phyloP scores from a whole-genome alignment of 2,888 invertebrate species.

The Choristoneura rosaceana region DNA sequence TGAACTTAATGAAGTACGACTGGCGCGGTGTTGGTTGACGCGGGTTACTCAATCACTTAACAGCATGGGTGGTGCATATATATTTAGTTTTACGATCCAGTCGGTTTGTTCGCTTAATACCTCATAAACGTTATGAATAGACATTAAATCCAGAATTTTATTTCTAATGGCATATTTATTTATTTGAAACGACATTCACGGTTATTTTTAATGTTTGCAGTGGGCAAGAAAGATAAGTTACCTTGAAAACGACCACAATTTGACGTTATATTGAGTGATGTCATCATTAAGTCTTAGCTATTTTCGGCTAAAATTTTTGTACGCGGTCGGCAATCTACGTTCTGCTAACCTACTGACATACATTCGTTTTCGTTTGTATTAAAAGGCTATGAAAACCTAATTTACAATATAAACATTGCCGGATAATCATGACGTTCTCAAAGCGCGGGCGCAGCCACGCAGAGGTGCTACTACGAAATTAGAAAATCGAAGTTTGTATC shows the following conservation, averaged over 20 bases:
- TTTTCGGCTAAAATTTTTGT: neutral
- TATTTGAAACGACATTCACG: conserved; percentile 10
- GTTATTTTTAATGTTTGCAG: conserved; percentile 26
- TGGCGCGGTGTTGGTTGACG: conserved; percentile 12
- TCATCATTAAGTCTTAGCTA: neutral
- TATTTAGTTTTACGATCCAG: conserved; percentile 64
- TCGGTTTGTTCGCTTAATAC: conserved; percentile 53
- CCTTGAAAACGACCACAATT: conserved; percentile 3
- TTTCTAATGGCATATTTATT: conserved; percentile 34
- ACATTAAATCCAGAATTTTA: conserved; percentile 36
- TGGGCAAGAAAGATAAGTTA: neutral
- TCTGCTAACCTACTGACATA: conserved; percentile 2
- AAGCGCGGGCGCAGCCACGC: conserved; percentile 6
- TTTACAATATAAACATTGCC: conserved; percentile 32
- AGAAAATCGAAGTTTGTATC: too few species aligned
- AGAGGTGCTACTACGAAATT: too few species aligned
- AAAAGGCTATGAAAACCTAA: conserved; percentile 24
- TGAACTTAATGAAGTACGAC: conserved; percentile 13
- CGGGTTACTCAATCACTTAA: conserved; percentile 51
- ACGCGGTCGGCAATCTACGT: neutral
- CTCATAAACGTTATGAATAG: conserved; percentile 57
- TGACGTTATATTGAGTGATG: neutral
- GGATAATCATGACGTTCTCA: conserved; percentile 21
- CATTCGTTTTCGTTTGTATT: conserved; percentile 15
- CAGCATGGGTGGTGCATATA: conserved; percentile 55